Conservation (phyloP, 2,888 invertebrate species). For the Apamea epomidion region DNA sequence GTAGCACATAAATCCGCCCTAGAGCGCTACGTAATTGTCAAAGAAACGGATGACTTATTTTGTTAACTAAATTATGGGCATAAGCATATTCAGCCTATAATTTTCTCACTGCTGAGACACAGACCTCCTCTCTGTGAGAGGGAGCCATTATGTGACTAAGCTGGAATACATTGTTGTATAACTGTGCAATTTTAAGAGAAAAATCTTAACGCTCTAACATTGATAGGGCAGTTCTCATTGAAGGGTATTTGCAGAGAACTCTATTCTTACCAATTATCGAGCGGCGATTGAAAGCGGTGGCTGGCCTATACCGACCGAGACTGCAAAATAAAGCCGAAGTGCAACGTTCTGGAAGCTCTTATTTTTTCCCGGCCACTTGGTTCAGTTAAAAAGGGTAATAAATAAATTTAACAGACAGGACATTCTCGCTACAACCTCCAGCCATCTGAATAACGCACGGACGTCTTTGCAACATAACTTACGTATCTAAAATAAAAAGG, state of each 20-base stretch:
- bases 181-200: not conserved
- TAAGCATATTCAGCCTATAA: not conserved
- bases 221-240: conserved; percentile 48
- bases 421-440: conserved; percentile 66
- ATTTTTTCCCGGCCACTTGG: conserved; percentile 70
- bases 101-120: not conserved
- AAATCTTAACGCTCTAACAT: conserved; percentile 13
- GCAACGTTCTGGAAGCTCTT: conserved; percentile 64
- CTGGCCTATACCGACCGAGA: conserved; percentile 69
- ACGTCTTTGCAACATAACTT: conserved; percentile 81
- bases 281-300: conserved; percentile 75
- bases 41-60: not conserved
- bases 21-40: conserved; percentile 29
- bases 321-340: conserved; percentile 75
- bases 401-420: conserved; percentile 66
- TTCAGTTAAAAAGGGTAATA: conserved; percentile 72
- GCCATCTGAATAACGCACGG: conserved; percentile 77
- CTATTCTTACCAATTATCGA: conserved; percentile 78
- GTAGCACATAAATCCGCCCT: conserved; percentile 24
- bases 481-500: conserved; percentile 83
- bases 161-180: not conserved
- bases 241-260: conserved; percentile 73
- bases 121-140: not conserved
- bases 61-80: not conserved
- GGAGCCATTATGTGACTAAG: not conserved